These are phyloP conservation scores for Oxytorus armatus DNA, from an alignment of 2,888 invertebrate genomes.

Conservation along the genomic window DNA sequence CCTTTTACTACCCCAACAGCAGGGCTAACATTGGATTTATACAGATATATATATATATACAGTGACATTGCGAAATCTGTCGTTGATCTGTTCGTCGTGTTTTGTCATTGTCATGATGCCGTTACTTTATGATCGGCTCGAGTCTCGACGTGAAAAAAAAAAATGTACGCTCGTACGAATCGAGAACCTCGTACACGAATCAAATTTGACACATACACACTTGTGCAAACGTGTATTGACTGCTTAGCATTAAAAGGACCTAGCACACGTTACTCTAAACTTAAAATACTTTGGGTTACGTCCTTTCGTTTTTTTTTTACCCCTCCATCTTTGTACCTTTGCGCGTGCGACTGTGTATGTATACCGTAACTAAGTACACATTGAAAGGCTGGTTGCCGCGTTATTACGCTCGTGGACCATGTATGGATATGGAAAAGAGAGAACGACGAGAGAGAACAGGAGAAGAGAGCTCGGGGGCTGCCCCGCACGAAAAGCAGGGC, in stretches of 20 bases:
- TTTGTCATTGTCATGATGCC: slow-evolving; percentile 76
- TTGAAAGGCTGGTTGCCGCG: slow-evolving; percentile 43
- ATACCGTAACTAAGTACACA: slow-evolving; percentile 37
- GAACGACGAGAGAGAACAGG: slow-evolving; percentile 39
- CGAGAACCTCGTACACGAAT: slow-evolving; percentile 34
- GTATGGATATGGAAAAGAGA: slow-evolving; percentile 35
- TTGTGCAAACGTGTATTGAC: not conserved
- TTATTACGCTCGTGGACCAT: slow-evolving; percentile 15
- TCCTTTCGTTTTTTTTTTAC: not conserved
- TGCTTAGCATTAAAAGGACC: slow-evolving; percentile 1
- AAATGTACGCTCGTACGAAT: slow-evolving; percentile 48
- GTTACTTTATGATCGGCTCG: slow-evolving; percentile 77
- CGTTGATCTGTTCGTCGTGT: slow-evolving; percentile 71
- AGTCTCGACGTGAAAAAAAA: slow-evolving; percentile 64
- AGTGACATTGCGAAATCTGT: slow-evolving; percentile 58
- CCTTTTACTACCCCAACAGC: slow-evolving; percentile 55
- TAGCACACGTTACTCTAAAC: not conserved
- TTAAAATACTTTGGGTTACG: not conserved
- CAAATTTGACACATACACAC: slow-evolving; percentile 1
- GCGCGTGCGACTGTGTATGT: not conserved
- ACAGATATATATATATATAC: slow-evolving; percentile 59
- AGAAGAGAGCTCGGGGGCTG: slow-evolving; percentile 63
- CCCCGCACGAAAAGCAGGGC: slow-evolving; percentile 75
- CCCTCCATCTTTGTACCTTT: not conserved
- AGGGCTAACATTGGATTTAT: slow-evolving; percentile 14